phyloP scores from a whole-genome alignment of 2,888 invertebrate species.

The Orthosia gracilis region DNA sequence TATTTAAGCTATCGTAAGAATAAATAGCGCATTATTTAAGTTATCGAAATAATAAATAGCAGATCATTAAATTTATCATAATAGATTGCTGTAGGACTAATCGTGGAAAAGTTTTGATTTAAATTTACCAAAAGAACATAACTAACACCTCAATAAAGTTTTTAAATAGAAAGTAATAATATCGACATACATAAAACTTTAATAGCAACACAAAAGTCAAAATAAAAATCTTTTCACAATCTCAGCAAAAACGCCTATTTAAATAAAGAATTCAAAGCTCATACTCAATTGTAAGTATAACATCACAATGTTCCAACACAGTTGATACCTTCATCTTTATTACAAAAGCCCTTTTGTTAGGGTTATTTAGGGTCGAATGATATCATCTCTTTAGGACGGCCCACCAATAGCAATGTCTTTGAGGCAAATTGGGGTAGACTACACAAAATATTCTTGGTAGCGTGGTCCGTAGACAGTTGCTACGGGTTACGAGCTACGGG shows the following conservation, averaged over 20 bases:
- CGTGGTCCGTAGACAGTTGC: constrained; percentile 55
- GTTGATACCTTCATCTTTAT: constrained; percentile 15
- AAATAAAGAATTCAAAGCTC: constrained; percentile 9
- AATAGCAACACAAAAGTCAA: too few species aligned
- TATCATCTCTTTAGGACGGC: constrained; percentile 29
- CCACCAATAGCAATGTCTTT: constrained; percentile 21
- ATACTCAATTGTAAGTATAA: constrained; percentile 24
- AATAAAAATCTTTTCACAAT: background rate
- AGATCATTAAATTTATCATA: background rate
- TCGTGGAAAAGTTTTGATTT: background rate
- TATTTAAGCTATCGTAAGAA: too few species aligned
- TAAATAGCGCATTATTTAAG: too few species aligned
- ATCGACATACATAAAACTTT: too few species aligned
- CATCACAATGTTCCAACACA: constrained; percentile 9
- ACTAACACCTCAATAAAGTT: background rate
- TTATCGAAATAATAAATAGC: background rate
- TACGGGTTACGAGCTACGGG: constrained; percentile 57
- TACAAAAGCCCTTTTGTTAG: constrained; percentile 27
- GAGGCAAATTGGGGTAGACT: constrained; percentile 49
- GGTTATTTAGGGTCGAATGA: constrained; percentile 21
- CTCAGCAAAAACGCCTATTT: background rate
- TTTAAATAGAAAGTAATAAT: background rate
- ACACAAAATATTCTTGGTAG: constrained; percentile 25
- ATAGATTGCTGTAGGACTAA: background rate
- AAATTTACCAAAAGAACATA: background rate